These are phyloP conservation scores for Drosophila rubida DNA, from an alignment of 2,888 invertebrate genomes.

Conservation along the genomic window DNA sequence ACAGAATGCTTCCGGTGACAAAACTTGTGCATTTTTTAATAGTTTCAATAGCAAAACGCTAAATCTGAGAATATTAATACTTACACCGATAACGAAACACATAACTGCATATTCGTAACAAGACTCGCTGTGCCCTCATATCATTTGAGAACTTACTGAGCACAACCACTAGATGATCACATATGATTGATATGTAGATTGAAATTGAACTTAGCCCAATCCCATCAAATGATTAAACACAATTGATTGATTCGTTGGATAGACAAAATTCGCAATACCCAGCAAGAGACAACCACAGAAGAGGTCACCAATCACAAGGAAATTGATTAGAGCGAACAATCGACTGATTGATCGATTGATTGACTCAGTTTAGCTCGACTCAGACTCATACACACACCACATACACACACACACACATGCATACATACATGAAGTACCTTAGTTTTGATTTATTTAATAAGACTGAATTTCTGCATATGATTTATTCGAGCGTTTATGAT, in stretches of 20 bases:
- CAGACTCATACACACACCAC: neutral
- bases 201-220: constrained; percentile 4
- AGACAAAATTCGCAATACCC: neutral
- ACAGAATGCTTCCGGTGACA: constrained; percentile 57
- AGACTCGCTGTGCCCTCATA: constrained; percentile 4
- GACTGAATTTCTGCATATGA: constrained; percentile 82
- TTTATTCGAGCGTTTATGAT: constrained; percentile 56
- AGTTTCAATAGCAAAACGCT: neutral
- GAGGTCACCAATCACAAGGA: neutral
- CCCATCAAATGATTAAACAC: neutral
- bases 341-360: constrained; percentile 32
- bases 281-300: constrained; percentile 6
- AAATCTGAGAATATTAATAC: neutral
- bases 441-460: constrained; percentile 82
- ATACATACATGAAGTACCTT: constrained; percentile 61
- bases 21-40: constrained; percentile 18
- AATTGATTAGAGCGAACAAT: constrained; percentile 23
- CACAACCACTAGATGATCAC: neutral
- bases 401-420: constrained; percentile 3
- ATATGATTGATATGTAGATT: constrained; percentile 14
- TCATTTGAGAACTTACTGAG: neutral
- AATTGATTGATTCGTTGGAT: constrained; percentile 21
- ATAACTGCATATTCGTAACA: constrained; percentile 16
- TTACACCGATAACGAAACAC: constrained; percentile 10
- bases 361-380: constrained; percentile 22